Evolutionary conservation across 2,113 vertebrate species (phyloP).

Genomic region (Cyprinodon tularosa): DNA sequence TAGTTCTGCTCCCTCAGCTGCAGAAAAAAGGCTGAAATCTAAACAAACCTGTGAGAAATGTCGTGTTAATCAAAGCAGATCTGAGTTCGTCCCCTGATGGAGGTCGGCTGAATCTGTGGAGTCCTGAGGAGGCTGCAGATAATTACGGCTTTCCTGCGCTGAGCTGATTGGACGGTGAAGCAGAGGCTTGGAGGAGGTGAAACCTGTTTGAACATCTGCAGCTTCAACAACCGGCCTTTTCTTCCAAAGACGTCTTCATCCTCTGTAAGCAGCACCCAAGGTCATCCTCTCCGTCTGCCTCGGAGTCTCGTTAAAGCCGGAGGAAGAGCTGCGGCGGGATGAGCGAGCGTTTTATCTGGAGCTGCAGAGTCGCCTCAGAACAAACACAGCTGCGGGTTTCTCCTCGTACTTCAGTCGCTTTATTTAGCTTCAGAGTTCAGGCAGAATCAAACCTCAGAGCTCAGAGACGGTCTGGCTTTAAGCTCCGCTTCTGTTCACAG

Average conservation of each 20-base stretch:
- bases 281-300: conserved; percentile 26
- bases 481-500: too few relatives aligned
- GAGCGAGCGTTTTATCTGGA: too few relatives aligned
- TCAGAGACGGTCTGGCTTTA: background rate
- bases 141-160: conserved; percentile 9
- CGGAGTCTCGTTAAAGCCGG: conserved; percentile 18
- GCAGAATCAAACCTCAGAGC: background rate
- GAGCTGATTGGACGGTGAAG: conserved; percentile 1
- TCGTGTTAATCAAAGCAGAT: background rate
- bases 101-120: background rate
- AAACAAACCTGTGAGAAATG: too few relatives aligned
- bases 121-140: background rate
- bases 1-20: background rate
- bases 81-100: background rate
- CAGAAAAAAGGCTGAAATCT: background rate
- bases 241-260: conserved; percentile 38
- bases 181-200: conserved; percentile 4
- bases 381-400: too few relatives aligned
- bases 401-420: too few relatives aligned
- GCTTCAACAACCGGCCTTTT: conserved; percentile 23
- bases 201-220: conserved; percentile 10
- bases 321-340: conserved; percentile 5
- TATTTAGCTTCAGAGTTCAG: background rate
- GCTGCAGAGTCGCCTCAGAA: too few relatives aligned
- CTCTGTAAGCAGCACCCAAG: conserved; percentile 48